phyloP scores from a whole-genome alignment of 1,140 invertebrate species.

The Charaxes varanes region DNA sequence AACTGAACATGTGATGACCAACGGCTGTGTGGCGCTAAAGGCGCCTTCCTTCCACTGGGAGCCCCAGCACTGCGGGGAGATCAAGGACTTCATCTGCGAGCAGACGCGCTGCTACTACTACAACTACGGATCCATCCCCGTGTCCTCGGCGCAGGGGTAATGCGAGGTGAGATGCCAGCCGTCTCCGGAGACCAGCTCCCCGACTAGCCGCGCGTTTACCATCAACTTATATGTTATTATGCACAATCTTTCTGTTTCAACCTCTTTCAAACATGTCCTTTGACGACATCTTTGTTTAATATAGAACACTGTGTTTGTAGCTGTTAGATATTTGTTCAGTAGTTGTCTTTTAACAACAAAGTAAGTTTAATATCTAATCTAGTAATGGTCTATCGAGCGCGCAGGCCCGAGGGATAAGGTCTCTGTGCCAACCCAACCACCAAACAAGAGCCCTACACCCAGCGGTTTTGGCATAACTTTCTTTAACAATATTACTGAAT shows the following conservation, averaged over 20 bases:
- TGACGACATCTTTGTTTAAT: constrained; percentile 32
- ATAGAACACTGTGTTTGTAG: constrained; percentile 14
- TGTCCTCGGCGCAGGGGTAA: constrained; percentile 92
- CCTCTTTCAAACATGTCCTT: constrained; percentile 29
- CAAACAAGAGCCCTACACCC: constrained; percentile 74
- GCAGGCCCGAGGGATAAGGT: constrained; percentile 61
- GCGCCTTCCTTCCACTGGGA: constrained; percentile 86
- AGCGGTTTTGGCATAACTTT: constrained; percentile 37
- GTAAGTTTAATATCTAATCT: constrained; percentile 6
- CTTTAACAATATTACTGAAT: constrained; percentile 4
- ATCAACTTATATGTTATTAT: constrained; percentile 15
- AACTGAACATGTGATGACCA: constrained; percentile 74
- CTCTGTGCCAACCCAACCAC: constrained; percentile 70
- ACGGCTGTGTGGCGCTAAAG: constrained; percentile 84
- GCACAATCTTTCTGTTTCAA: constrained; percentile 29
- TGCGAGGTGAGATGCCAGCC: constrained; percentile 75
- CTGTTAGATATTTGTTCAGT: constrained; percentile 12
- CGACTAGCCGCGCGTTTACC: constrained; percentile 52
- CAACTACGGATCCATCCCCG: constrained; percentile 91
- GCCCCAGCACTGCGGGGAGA: constrained; percentile 85
- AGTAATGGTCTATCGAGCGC: constrained; percentile 32
- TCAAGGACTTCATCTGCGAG: constrained; percentile 92
- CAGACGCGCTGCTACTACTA: constrained; percentile 92
- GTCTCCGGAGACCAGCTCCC: constrained; percentile 66
- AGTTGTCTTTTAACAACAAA: constrained; percentile 24